A percentile compares a stretch with the other conserved stretches of the same genome.
Conservation (phyloP, 2,113 vertebrate genomes). For the Plotosus lineatus region DNA sequence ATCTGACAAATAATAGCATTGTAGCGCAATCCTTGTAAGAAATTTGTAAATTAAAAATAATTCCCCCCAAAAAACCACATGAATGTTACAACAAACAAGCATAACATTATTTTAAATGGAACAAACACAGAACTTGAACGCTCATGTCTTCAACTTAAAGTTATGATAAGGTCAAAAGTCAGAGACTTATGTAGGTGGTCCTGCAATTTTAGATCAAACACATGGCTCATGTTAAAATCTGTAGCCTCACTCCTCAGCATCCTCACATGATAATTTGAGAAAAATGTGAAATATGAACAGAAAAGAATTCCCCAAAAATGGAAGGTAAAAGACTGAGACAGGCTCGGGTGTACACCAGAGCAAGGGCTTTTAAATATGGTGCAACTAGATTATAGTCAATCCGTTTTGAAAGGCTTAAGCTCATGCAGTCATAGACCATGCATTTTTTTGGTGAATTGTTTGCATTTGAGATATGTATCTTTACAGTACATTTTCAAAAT, state of each 20-base stretch:
- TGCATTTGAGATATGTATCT: conserved; percentile 67
- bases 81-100: conserved; percentile 59
- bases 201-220: not conserved
- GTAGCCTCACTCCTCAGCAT: conserved; percentile 20
- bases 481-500: conserved; percentile 58
- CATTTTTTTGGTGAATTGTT: conserved; percentile 69
- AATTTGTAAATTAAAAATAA: conserved; percentile 51
- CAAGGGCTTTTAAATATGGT: conserved; percentile 71
- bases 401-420: conserved; percentile 72
- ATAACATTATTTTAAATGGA: conserved; percentile 20
- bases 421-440: conserved; percentile 78
- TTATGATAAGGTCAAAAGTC: conserved; percentile 12
- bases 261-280: conserved; percentile 28
- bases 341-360: conserved; percentile 68
- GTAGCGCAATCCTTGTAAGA: conserved; percentile 64
- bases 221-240: conserved; percentile 1
- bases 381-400: conserved; percentile 68
- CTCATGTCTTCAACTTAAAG: conserved; percentile 23
- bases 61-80: conserved; percentile 50
- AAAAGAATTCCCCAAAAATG: conserved; percentile 47
- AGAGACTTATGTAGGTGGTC: conserved; percentile 1
- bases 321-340: conserved; percentile 57
- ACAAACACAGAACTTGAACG: conserved; percentile 19
- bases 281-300: conserved; percentile 20
- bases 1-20: conserved; percentile 76